Evolutionary conservation across 1,140 invertebrate genomes (phyloP), one percentile per base, ranked within the genome.

Genomic region (Armadillidium nasatum): DNA sequence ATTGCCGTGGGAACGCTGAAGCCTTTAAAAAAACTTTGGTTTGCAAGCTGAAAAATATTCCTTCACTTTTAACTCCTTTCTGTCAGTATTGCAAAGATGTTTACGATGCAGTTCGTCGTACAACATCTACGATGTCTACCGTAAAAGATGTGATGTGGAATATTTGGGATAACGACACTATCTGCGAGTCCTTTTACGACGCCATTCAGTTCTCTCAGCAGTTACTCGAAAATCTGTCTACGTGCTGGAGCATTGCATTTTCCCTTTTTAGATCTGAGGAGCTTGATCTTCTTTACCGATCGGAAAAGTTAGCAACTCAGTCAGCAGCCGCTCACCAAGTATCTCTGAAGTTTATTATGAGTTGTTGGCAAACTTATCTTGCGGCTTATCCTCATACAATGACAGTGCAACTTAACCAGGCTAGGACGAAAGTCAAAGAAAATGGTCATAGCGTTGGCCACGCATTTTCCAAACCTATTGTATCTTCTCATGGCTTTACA

Each of bases 171-270:
- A 19, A 60, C 19, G 50, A 60, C 11, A 60, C 50, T 4, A 60
- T 60, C 50, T 60, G 50, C 50, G 50, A 60, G 19, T 60, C 50
- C 7, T 60, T 60, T 60, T 60, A 60, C 50, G 50, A 60, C 50
- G 50, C 50, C 50, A 60, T 60, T 19, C 50, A 60, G 19, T 60
- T 60, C 7, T 60, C 50, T 60, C 50, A 60, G 19, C 50, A 60
- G 50, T 7, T 60, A 60, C 19, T 60, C 11, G 50, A 60, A 60
- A 60, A 60, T 19, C 19, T 60, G 2, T 60, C 50, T 1, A 60
- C 50, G 3, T 60, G 11, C 19, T 60, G 50, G 50, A 60, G 11
- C 11, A 60, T 60, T 60, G 50, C 50, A 3, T 60, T 19, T 19
- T 60, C 50, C 19, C 50, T 60, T 19, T 60, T 60, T 19, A 60